Base-by-base conservation (phyloP, 2,113 vertebrate species). In the Megalops atlanticus region DNA sequence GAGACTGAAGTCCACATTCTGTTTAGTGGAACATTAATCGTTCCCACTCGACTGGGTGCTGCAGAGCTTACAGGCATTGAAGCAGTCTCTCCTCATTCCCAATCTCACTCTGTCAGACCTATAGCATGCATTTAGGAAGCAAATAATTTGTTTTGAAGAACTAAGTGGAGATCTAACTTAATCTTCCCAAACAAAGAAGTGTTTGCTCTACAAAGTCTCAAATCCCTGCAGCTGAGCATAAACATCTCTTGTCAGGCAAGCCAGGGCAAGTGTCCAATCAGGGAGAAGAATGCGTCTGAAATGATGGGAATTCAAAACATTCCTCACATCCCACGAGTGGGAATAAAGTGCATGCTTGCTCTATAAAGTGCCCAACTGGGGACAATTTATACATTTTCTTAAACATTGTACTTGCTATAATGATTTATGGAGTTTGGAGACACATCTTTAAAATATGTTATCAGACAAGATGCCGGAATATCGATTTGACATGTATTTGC, bases 251-350 rank as follows among this genome's bases (percentile, higher is more conserved):
- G 58, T 84, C 24, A 84, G 91, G 80, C 91, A 92, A 86, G 91
- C 90, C 91, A 77, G 85, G 89, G 90, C 92, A 92, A 90, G 91
- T 89, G 87, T 90, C 88, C 82, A 80, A 36, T 80, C 86, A 83
- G 85, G 74, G 83, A 85, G 76, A 86, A 87, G 90, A 90, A 90
- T 91, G 88, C 74, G 41, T 83, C 81, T 84, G 86, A 89, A 90
- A 90, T 91, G 36, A 87, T 82, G 82, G 84, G 88, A 90, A 91
- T 93, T 88, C 86, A 85, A 35, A 81, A 83, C 86, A 91, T 92
- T 89, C 91, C 83, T 83, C 21, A 45, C 73, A 77, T 80, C 85
- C 83, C 86, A 81, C 64, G 11, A 82, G 80, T 80, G 74, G 81
- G 86, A 88, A 88, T 79, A 76, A 82, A 78, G 38, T 6, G 18